Evolutionary conservation across 1,140 invertebrate species (phyloP).

Genomic region (Phocides pigmalion): DNA sequence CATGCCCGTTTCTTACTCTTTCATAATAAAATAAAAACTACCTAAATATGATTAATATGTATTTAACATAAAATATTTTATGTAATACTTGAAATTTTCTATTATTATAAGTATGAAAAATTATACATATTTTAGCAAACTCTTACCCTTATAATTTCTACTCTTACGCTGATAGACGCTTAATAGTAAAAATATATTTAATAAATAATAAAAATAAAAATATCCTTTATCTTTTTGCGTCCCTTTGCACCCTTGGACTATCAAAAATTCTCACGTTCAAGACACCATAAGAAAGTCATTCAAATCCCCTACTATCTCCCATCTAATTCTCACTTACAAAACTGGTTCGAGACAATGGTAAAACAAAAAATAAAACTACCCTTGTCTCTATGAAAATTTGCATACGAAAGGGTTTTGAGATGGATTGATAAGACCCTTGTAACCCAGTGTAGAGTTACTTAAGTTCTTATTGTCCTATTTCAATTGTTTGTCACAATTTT

Average conservation of each 20-base stretch:
- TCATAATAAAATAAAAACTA: no score
- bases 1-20: no score
- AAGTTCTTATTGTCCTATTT: constrained; percentile 22
- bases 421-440: constrained; percentile 10
- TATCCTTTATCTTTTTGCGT: no score
- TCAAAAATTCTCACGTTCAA: constrained; percentile 13
- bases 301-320: neutral
- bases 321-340: constrained; percentile 6
- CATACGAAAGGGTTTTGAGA: constrained; percentile 29
- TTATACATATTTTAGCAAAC: no score
- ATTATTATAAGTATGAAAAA: no score
- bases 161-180: no score
- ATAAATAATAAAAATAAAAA: no score
- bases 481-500: constrained; percentile 10
- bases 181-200: no score
- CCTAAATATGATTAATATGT: no score
- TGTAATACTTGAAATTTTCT: no score
- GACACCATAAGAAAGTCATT: constrained; percentile 4
- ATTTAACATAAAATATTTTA: no score
- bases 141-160: no score
- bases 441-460: constrained; percentile 21
- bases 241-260: neutral
- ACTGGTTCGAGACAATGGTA: constrained; percentile 29
- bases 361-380: constrained; percentile 48
- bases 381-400: constrained; percentile 21